A percentile compares a stretch with the other conserved stretches of the same genome.
phyloP scores from a whole-genome alignment of 2,113 vertebrate genomes.

The Nothobranchius kuhntae region DNA sequence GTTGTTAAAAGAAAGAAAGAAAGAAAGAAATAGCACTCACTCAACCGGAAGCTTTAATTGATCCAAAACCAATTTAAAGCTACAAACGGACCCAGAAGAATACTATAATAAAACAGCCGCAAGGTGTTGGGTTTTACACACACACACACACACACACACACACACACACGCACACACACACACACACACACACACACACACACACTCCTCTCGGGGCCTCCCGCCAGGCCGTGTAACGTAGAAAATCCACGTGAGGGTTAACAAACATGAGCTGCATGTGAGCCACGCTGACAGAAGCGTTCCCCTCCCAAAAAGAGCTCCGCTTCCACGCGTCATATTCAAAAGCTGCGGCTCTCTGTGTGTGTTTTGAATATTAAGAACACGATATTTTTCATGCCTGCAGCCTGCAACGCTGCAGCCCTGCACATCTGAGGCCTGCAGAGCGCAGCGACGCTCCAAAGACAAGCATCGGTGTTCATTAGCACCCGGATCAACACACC shows the following conservation, averaged over 20 bases:
- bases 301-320: conserved; percentile 2
- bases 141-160: not conserved
- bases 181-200: too few species aligned
- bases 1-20: conserved; percentile 34
- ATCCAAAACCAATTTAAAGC: conserved; percentile 28
- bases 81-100: conserved; percentile 17
- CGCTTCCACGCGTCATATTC: conserved; percentile 53
- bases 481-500: conserved; percentile 77
- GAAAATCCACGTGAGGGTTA: conserved; percentile 11
- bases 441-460: conserved; percentile 54
- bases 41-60: conserved; percentile 42
- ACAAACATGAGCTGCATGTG: conserved; percentile 17
- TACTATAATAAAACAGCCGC: conserved; percentile 33
- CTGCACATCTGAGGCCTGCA: conserved; percentile 50
- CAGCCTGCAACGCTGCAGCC: conserved; percentile 33
- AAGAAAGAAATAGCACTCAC: not conserved
- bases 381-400: conserved; percentile 24
- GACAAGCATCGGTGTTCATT: conserved; percentile 77
- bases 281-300: too few species aligned
- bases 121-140: conserved; percentile 22
- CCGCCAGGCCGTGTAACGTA: not conserved
- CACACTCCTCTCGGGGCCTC: not conserved
- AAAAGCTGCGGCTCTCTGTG: conserved; percentile 43
- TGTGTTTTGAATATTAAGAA: conserved; percentile 55
- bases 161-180: too few species aligned